Conservation (phyloP, 2,113 vertebrate species). For the Tricholaema leucomelas region DNA sequence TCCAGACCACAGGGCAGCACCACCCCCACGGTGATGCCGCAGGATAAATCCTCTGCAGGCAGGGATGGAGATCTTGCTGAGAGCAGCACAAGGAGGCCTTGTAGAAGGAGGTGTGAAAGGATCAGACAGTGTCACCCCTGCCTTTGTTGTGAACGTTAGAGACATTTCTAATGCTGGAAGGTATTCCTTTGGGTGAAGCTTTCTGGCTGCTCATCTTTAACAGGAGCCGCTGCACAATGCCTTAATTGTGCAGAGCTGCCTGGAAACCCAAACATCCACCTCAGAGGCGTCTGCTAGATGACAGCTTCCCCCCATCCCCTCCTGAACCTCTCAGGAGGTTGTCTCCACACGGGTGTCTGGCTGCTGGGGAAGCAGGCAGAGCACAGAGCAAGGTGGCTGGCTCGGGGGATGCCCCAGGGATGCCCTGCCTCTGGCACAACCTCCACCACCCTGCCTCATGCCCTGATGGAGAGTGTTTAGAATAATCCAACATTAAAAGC, state of each 20-base stretch:
- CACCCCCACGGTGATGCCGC: fast-evolving
- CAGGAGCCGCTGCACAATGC: background rate
- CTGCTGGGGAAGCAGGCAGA: background rate
- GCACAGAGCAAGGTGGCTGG: background rate
- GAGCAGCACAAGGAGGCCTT: background rate
- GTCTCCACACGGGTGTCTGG: fast-evolving
- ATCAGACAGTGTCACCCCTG: background rate
- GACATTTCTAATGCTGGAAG: background rate
- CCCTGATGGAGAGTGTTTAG: fast-evolving
- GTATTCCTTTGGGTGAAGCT: background rate
- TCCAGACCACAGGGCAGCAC: background rate
- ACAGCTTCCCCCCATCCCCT: background rate
- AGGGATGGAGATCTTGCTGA: background rate
- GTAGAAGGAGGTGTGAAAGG: background rate
- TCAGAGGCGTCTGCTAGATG: background rate
- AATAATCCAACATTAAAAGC: too few relatives aligned
- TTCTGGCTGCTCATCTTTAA: background rate
- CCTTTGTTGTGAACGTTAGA: background rate
- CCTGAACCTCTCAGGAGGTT: fast-evolving
- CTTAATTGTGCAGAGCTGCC: background rate
- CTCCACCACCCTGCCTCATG: fast-evolving
- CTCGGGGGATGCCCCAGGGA: background rate
- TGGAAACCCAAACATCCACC: background rate
- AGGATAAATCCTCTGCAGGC: background rate
- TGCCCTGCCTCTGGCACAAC: fast-evolving